These are phyloP conservation scores for Antheraea pernyi DNA, from an alignment of 1,140 invertebrate species.

Conservation along the genomic window DNA sequence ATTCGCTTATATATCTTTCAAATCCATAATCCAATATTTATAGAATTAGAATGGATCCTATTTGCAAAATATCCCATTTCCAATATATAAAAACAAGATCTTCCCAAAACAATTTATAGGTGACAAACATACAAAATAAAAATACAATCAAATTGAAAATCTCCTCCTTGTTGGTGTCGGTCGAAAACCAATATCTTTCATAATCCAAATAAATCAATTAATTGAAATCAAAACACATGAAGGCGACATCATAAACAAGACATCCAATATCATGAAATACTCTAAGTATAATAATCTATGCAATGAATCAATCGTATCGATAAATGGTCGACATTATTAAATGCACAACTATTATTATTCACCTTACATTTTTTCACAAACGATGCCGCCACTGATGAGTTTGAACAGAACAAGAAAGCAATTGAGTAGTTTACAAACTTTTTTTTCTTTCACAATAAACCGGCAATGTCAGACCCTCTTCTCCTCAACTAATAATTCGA, in stretches of 20 bases:
- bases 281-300: slow-evolving; percentile 7
- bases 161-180: too few species aligned
- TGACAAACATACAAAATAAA: too few species aligned
- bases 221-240: not conserved
- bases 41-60: too few species aligned
- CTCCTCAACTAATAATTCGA: too few species aligned
- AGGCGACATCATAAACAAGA: not conserved
- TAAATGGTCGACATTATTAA: slow-evolving; percentile 37
- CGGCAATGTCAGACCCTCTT: too few species aligned
- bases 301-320: slow-evolving; percentile 31
- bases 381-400: slow-evolving; percentile 54
- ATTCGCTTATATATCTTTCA: too few species aligned
- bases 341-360: slow-evolving; percentile 51
- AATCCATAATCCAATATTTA: too few species aligned
- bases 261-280: not conserved
- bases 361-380: slow-evolving; percentile 52
- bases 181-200: too few species aligned
- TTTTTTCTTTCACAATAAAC: not conserved
- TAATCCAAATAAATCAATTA: not conserved
- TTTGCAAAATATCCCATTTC: too few species aligned
- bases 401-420: slow-evolving; percentile 31
- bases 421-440: slow-evolving; percentile 11
- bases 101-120: too few species aligned
- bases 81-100: too few species aligned
- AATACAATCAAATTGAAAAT: too few species aligned